Conservation (phyloP, 2,113 vertebrate genomes). For the Epinephelus fuscoguttatus region DNA sequence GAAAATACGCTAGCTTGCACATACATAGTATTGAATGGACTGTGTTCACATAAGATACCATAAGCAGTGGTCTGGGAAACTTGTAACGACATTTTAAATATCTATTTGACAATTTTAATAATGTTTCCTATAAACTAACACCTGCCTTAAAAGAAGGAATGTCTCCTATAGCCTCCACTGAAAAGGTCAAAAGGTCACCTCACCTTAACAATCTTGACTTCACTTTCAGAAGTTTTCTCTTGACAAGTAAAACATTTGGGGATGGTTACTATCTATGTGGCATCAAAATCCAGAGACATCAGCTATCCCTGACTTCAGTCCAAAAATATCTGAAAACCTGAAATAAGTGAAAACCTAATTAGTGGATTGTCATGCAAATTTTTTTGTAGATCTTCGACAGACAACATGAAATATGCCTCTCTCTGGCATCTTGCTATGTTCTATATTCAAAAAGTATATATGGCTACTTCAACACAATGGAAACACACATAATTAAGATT, state of each 20-base stretch:
- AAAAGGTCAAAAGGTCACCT: slow-evolving; percentile 2
- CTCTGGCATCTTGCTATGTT: neutral
- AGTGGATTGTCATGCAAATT: slow-evolving; percentile 12
- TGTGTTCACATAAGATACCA: neutral
- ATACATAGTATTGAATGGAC: neutral
- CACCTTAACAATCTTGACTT: neutral
- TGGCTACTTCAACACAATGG: slow-evolving; percentile 4
- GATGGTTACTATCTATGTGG: neutral
- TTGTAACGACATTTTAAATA: neutral
- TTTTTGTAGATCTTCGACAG: slow-evolving; percentile 13
- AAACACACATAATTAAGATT: slow-evolving; percentile 44
- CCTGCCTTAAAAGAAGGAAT: neutral
- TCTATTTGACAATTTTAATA: neutral
- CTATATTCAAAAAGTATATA: neutral
- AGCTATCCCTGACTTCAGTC: neutral
- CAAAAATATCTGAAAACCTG: slow-evolving; percentile 14
- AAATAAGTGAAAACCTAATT: slow-evolving; percentile 5
- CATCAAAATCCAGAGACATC: neutral
- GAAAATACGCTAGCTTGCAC: neutral
- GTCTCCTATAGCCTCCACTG: neutral
- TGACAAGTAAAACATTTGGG: neutral
- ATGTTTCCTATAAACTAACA: neutral
- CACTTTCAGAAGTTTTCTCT: neutral
- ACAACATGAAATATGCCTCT: slow-evolving; percentile 4
- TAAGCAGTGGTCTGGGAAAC: neutral